phyloP scores from a whole-genome alignment of 2,888 invertebrate genomes.

The Melanotus villosus region DNA sequence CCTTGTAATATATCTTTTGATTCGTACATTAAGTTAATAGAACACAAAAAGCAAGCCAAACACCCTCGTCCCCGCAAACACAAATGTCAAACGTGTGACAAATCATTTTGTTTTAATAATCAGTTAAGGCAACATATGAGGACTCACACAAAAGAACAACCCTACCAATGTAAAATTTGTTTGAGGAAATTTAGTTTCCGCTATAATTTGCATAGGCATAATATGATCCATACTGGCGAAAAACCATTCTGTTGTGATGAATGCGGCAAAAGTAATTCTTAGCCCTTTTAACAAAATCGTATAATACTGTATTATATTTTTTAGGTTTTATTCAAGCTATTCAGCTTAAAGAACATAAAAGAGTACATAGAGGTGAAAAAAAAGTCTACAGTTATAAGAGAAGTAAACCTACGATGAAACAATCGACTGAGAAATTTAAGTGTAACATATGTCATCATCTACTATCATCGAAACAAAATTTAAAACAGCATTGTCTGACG shows the following conservation, averaged over 20 bases:
- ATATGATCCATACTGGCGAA: constrained; percentile 13
- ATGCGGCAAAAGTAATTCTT: constrained; percentile 16
- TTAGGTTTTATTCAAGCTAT: constrained; percentile 39
- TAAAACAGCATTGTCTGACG: constrained; percentile 46
- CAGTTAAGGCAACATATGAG: constrained; percentile 55
- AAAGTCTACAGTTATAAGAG: constrained; percentile 19
- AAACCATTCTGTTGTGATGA: not conserved
- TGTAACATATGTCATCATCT: constrained; percentile 42
- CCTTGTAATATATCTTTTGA: constrained; percentile 14
- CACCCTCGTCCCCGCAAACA: constrained; percentile 19
- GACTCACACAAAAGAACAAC: constrained; percentile 64
- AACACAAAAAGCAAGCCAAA: constrained; percentile 23
- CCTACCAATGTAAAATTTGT: constrained; percentile 65
- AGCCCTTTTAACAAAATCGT: constrained; percentile 2
- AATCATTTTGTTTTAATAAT: constrained; percentile 27
- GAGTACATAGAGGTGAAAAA: constrained; percentile 62
- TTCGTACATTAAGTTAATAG: not conserved
- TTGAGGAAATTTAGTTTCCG: constrained; percentile 57
- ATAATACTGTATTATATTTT: constrained; percentile 15
- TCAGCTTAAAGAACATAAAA: constrained; percentile 56
- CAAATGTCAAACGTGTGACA: constrained; percentile 24
- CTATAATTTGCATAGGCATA: constrained; percentile 25
- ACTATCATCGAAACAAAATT: constrained; percentile 36
- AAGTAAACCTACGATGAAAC: not conserved
- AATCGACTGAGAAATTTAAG: not conserved